phyloP scores from a whole-genome alignment of 2,113 vertebrate genomes.

The Apteryx owenii region DNA sequence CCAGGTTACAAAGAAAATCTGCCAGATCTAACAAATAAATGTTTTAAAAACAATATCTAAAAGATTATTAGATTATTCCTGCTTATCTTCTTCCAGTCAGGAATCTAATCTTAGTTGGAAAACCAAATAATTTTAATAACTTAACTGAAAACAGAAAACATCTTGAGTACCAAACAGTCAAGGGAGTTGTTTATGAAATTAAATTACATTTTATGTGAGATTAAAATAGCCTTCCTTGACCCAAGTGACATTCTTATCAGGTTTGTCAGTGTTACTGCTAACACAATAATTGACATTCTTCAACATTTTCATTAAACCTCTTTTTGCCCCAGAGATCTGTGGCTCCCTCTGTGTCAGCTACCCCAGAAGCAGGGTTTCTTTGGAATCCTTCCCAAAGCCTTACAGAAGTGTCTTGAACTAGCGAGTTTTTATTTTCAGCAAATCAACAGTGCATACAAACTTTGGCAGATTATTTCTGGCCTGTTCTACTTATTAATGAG shows the following conservation, averaged over 20 bases:
- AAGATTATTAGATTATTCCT: not conserved
- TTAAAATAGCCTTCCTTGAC: slow-evolving; percentile 12
- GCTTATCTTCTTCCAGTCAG: not conserved
- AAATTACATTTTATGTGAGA: not conserved
- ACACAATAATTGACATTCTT: not conserved
- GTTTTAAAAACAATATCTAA: not conserved
- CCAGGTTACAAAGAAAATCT: not conserved
- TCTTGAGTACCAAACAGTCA: not conserved
- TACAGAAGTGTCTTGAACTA: not conserved
- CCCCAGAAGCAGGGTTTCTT: not conserved
- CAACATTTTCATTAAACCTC: not conserved
- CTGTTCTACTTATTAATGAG: not conserved
- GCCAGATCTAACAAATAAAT: not conserved
- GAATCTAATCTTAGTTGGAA: not conserved
- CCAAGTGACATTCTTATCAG: not conserved
- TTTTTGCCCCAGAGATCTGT: not conserved
- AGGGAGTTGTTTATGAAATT: slow-evolving; percentile 51
- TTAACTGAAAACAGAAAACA: slow-evolving; percentile 20
- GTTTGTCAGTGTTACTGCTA: not conserved
- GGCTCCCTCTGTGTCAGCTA: not conserved
- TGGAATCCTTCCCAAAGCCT: not conserved
- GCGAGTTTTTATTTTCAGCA: not conserved
- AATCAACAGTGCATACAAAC: not conserved
- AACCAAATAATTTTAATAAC: not conserved
- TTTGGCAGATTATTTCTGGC: not conserved